These are phyloP conservation scores for Ptychodera flava DNA, from an alignment of 35 echinoderm and acorn worm genomes.

Conservation along the genomic window DNA sequence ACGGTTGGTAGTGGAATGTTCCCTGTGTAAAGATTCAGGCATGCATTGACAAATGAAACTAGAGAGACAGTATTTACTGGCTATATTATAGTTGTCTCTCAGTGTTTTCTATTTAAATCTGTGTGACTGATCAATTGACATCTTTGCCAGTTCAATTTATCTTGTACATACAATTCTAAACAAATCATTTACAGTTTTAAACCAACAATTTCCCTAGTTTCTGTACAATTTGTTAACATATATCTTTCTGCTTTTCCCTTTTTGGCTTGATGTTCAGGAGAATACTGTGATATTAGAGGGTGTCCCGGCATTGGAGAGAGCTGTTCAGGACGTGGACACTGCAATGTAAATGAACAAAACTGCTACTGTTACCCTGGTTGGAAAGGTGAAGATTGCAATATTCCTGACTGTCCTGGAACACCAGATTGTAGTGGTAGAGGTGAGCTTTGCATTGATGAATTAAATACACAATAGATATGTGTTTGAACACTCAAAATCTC, in stretches of 20 bases:
- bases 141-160: too few relatives aligned
- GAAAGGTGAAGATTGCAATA: conserved; percentile 66
- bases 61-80: too few relatives aligned
- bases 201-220: neutral
- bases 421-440: conserved; percentile 68
- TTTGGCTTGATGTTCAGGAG: conserved; percentile 26
- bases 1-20: too few relatives aligned
- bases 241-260: neutral
- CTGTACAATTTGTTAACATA: neutral
- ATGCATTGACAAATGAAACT: too few relatives aligned
- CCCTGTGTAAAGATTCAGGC: too few relatives aligned
- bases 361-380: conserved; percentile 64
- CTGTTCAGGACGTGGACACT: conserved; percentile 65
- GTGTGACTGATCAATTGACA: too few relatives aligned
- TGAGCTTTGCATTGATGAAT: conserved; percentile 11
- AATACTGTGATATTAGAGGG: conserved; percentile 47
- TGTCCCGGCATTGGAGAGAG: conserved; percentile 65
- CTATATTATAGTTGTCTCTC: too few relatives aligned
- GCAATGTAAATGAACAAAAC: conserved; percentile 47
- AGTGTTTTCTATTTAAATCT: too few relatives aligned
- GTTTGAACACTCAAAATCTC: too few relatives aligned
- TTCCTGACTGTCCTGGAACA: conserved; percentile 63
- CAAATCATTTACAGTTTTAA: too few relatives aligned
- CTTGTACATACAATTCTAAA: too few relatives aligned
- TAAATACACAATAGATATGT: too few relatives aligned